A percentile compares a stretch with the other conserved stretches of the same genome.
Conservation (phyloP, 2,888 invertebrate species). For the Chrysolina haemoptera region DNA sequence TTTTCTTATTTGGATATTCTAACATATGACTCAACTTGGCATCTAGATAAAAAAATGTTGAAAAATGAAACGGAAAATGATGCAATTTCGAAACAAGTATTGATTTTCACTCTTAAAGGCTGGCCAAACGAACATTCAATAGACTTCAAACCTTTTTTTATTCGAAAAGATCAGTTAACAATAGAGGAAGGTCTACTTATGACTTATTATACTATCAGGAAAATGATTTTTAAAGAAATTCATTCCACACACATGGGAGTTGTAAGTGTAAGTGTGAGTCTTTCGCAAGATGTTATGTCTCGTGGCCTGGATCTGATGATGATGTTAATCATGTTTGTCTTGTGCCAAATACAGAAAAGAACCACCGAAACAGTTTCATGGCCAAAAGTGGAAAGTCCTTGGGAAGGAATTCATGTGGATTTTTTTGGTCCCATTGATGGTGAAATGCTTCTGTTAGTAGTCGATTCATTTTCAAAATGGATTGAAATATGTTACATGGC, state of each 20-base stretch:
- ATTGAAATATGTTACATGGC: neutral
- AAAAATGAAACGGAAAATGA: slow-evolving; percentile 1
- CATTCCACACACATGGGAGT: neutral
- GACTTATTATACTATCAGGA: neutral
- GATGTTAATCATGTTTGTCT: neutral
- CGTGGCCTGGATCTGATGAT: neutral
- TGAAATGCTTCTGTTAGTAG: neutral
- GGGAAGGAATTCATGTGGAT: neutral
- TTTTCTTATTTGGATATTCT: neutral
- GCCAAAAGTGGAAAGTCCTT: neutral
- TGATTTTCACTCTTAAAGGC: neutral
- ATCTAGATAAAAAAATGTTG: neutral
- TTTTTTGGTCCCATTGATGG: slow-evolving; percentile 5
- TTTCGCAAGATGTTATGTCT: neutral
- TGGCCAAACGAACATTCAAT: neutral
- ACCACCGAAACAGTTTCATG: neutral
- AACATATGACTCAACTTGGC: neutral
- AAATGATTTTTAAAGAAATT: neutral
- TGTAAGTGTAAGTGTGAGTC: no score
- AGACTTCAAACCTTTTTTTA: neutral
- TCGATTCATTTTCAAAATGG: slow-evolving; percentile 14
- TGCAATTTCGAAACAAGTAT: neutral
- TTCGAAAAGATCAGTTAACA: no score
- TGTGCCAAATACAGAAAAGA: neutral
- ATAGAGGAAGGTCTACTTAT: no score